phyloP scores from a whole-genome alignment of 2,888 invertebrate genomes.

The Lasioglossum morio region DNA sequence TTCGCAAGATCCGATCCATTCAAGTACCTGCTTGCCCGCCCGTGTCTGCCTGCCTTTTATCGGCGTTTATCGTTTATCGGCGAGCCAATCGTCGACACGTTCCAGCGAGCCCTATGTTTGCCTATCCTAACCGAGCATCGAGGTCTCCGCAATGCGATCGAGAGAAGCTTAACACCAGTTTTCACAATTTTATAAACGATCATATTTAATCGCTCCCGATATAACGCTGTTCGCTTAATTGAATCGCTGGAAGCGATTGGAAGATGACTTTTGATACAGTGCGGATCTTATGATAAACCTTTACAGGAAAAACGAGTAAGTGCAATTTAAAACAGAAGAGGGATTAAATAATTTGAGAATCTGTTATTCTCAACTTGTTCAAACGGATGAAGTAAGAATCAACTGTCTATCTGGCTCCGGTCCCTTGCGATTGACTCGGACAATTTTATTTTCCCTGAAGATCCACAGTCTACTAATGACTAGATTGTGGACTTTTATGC shows the following conservation, averaged over 20 bases:
- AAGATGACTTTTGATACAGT: too few relatives aligned
- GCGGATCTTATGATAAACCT: too few relatives aligned
- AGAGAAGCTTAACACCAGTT: background rate
- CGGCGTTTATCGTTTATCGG: constrained; percentile 9
- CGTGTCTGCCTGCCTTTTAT: background rate
- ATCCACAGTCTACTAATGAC: too few relatives aligned
- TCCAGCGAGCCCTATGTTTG: background rate
- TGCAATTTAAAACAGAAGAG: too few relatives aligned
- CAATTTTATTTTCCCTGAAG: too few relatives aligned
- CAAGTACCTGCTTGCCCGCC: background rate
- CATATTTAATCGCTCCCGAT: too few relatives aligned
- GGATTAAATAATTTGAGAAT: too few relatives aligned
- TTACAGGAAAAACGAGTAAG: too few relatives aligned
- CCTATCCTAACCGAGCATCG: background rate
- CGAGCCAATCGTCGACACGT: constrained; percentile 25
- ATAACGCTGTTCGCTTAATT: too few relatives aligned
- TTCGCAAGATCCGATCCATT: background rate
- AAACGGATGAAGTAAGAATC: background rate
- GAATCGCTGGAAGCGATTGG: too few relatives aligned
- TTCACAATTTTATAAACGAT: too few relatives aligned
- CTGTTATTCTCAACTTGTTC: too few relatives aligned
- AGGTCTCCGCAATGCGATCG: background rate
- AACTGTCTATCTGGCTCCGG: background rate
- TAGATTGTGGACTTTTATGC: background rate
- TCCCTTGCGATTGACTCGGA: background rate